phyloP scores from a whole-genome alignment of 2,113 vertebrate species.

The Smithornis capensis region DNA sequence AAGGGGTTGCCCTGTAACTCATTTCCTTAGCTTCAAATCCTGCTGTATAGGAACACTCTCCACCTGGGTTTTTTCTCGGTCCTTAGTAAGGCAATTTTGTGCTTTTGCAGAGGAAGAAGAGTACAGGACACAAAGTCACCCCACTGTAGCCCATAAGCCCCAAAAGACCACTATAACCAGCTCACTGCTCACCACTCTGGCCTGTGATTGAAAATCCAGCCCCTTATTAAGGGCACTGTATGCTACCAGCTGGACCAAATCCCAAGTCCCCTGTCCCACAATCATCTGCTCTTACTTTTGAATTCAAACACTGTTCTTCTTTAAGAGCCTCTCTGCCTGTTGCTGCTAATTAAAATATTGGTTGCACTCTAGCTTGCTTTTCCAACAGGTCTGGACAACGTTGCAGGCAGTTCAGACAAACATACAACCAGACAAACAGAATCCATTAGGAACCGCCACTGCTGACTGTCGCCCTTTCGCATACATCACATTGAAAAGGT shows the following conservation, averaged over 20 bases:
- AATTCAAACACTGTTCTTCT: background rate
- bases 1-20: background rate
- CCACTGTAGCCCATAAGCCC: background rate
- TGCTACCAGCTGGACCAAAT: background rate
- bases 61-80: background rate
- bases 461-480: slow-evolving; percentile 61
- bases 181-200: background rate
- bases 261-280: background rate
- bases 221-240: background rate
- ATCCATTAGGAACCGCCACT: slow-evolving; percentile 65
- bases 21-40: background rate
- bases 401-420: slow-evolving; percentile 51
- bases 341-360: slow-evolving; percentile 42
- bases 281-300: background rate
- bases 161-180: background rate
- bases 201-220: background rate
- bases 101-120: background rate
- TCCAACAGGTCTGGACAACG: slow-evolving; percentile 48
- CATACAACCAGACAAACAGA: slow-evolving; percentile 41
- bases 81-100: background rate
- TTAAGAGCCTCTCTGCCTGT: slow-evolving; percentile 1
- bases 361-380: slow-evolving; percentile 39
- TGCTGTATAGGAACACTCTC: background rate
- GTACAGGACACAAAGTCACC: background rate
- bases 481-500: slow-evolving; percentile 67